These are phyloP conservation scores for Beroe ovata DNA, from an alignment of 37 sponge, comb jelly and placozoan genomes.

Conservation along the genomic window DNA sequence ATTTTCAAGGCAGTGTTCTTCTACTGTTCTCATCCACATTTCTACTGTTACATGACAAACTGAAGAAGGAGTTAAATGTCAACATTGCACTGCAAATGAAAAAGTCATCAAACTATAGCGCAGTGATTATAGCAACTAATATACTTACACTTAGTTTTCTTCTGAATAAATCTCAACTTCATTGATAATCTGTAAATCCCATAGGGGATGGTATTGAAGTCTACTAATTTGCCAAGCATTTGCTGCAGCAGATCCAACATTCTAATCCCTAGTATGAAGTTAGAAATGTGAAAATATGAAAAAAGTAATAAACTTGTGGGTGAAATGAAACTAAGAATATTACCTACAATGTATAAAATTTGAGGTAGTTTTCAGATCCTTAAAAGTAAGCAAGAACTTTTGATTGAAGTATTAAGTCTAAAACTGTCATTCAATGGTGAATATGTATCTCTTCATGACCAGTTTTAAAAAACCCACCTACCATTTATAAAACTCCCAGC, in stretches of 20 bases:
- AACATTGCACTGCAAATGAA: not conserved
- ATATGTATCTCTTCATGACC: too few species aligned
- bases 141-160: constrained; percentile 58
- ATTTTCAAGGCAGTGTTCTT: constrained; percentile 55
- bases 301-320: too few species aligned
- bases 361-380: too few species aligned
- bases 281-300: too few species aligned
- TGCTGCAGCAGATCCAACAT: constrained; percentile 17
- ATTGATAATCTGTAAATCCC: constrained; percentile 8
- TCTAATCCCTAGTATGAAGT: too few species aligned
- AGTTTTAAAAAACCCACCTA: too few species aligned
- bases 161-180: constrained; percentile 45
- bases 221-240: constrained; percentile 29
- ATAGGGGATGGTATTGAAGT: constrained; percentile 35
- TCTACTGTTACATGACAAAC: constrained; percentile 52
- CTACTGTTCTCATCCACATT: constrained; percentile 28
- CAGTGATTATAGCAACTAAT: not conserved
- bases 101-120: not conserved
- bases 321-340: too few species aligned
- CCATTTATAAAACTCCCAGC: too few species aligned
- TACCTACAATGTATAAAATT: too few species aligned
- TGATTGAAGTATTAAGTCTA: too few species aligned
- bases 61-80: not conserved
- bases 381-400: too few species aligned
- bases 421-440: too few species aligned